Conservation (phyloP, 2,888 invertebrate species). For the Amphipoea lucens region DNA sequence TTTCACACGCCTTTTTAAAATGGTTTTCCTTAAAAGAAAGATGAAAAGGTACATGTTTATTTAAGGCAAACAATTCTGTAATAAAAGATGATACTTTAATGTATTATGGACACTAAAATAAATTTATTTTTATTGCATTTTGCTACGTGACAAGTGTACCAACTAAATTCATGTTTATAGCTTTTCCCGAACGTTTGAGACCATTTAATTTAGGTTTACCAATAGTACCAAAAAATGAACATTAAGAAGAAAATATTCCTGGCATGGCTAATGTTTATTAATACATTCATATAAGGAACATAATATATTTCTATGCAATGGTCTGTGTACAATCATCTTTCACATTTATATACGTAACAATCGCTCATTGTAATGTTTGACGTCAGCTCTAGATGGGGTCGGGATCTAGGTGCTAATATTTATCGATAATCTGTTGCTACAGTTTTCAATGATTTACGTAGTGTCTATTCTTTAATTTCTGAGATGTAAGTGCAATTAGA, state of each 20-base stretch:
- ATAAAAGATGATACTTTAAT: conserved; percentile 27
- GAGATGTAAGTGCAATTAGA: background rate
- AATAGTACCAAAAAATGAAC: background rate
- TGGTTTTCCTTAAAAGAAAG: conserved; percentile 31
- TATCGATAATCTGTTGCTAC: conserved; percentile 8
- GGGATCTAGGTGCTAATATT: background rate
- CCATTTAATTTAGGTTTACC: background rate
- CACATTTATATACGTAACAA: background rate
- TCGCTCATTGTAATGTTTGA: conserved; percentile 31
- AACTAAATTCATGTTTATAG: background rate
- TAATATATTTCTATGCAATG: background rate
- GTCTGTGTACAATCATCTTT: conserved; percentile 7
- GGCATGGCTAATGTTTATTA: too few species aligned
- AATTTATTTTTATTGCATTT: background rate
- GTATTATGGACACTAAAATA: background rate
- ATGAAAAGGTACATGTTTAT: background rate
- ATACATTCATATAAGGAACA: too few species aligned
- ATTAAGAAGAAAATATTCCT: background rate
- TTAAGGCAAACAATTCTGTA: background rate
- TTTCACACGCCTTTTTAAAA: conserved; percentile 7
- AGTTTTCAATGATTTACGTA: background rate
- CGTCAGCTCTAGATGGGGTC: conserved; percentile 3
- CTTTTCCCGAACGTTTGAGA: background rate
- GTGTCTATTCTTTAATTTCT: fast-evolving
- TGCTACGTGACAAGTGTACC: background rate